Conservation (phyloP, 2,888 invertebrate genomes). For the Geophilus truncorum region DNA sequence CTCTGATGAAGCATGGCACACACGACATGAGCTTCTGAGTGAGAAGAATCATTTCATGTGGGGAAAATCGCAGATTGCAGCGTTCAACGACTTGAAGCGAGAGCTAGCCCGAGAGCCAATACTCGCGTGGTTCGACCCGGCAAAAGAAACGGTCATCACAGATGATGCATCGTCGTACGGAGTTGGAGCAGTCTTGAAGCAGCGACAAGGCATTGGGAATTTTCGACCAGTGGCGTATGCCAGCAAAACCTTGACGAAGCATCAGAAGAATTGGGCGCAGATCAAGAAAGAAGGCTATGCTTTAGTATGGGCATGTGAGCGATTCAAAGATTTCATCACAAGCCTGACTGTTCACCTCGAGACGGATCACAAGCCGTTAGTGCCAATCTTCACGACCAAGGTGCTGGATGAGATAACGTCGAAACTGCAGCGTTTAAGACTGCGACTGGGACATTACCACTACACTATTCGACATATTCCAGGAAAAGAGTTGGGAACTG, state of each 20-base stretch:
- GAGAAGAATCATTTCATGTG: too few relatives aligned
- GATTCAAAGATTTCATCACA: conserved; percentile 44
- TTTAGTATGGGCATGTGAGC: conserved; percentile 44
- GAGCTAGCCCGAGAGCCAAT: too few relatives aligned
- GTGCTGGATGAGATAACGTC: conserved; percentile 45
- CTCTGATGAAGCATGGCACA: too few relatives aligned
- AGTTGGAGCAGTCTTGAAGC: too few relatives aligned
- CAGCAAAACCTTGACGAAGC: conserved; percentile 43
- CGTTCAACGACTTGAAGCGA: too few relatives aligned
- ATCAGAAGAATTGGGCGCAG: conserved; percentile 45
- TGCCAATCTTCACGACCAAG: conserved; percentile 45
- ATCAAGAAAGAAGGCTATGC: conserved; percentile 48
- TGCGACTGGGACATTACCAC: conserved; percentile 34
- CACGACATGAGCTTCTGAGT: too few relatives aligned
- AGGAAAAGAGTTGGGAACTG: conserved; percentile 43
- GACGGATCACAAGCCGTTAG: conserved; percentile 48
- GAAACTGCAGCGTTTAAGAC: conserved; percentile 45
- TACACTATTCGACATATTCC: conserved; percentile 42
- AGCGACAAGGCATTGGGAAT: conserved; percentile 36
- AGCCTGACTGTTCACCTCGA: conserved; percentile 43
- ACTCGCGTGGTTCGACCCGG: too few relatives aligned
- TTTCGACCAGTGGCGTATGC: conserved; percentile 45
- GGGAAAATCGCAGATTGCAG: too few relatives aligned
- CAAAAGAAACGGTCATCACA: too few relatives aligned
- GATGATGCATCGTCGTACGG: too few relatives aligned